These are phyloP conservation scores for Peromyscus nudipes DNA, from an alignment of 2,797 vertebrate species.

Conservation along the genomic window DNA sequence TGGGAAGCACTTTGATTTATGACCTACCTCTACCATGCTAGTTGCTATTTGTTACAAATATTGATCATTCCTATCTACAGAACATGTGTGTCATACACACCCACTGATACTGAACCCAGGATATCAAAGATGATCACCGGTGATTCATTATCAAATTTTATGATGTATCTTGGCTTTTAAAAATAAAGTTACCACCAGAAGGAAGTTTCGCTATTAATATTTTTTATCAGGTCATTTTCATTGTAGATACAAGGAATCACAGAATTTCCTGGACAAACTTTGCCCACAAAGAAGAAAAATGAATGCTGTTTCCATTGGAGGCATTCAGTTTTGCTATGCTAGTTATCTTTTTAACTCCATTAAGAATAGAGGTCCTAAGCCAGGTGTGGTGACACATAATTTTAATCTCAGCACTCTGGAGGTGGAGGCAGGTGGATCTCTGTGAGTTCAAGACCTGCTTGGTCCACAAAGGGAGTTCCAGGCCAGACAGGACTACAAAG, in stretches of 20 bases:
- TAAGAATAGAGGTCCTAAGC: neutral
- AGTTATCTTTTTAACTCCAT: neutral
- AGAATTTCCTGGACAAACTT: neutral
- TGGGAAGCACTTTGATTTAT: neutral
- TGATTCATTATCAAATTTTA: neutral
- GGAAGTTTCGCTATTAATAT: neutral
- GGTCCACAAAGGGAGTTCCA: neutral
- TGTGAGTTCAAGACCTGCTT: neutral
- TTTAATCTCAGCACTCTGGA: neutral
- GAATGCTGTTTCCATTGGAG: neutral
- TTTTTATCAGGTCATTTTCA: neutral
- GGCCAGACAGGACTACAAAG: neutral
- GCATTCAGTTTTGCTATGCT: neutral
- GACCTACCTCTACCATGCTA: neutral
- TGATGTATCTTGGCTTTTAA: neutral
- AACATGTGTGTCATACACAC: neutral
- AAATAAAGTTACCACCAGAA: slow-evolving; percentile 10
- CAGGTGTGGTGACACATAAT: no score
- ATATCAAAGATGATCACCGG: neutral
- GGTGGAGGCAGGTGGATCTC: neutral
- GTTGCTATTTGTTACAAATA: neutral
- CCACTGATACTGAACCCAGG: neutral
- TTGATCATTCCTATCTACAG: neutral
- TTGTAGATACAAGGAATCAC: neutral
- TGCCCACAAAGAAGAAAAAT: neutral